phyloP scores from a whole-genome alignment of 2,797 vertebrate species.

The Setipinna tenuifilis region DNA sequence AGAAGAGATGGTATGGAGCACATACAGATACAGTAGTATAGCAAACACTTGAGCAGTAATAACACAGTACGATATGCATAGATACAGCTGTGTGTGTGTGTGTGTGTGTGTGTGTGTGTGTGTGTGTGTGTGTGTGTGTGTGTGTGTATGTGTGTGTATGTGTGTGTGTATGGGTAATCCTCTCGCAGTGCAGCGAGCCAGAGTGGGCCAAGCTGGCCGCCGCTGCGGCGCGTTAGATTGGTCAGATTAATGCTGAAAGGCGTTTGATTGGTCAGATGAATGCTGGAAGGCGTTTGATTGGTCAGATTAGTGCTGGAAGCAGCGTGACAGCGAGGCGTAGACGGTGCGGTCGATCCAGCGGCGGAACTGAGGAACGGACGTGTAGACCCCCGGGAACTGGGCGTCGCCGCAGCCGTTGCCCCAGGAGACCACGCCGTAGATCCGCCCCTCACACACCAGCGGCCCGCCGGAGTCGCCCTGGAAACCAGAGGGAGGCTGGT shows the following conservation, averaged over 20 bases:
- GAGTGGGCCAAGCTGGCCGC: too few species aligned
- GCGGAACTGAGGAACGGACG: conserved; percentile 74
- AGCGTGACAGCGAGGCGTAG: conserved; percentile 63
- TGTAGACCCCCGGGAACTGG: conserved; percentile 78
- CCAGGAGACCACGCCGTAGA: conserved; percentile 80
- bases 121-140: not conserved
- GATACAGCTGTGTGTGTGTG: too few species aligned
- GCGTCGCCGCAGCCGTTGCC: conserved; percentile 73
- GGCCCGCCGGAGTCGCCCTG: conserved; percentile 80
- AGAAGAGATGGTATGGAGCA: too few species aligned
- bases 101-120: not conserved
- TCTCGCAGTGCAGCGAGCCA: too few species aligned
- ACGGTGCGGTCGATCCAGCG: conserved; percentile 80
- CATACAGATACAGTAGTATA: too few species aligned
- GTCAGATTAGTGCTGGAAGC: conserved; percentile 47
- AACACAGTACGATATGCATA: too few species aligned
- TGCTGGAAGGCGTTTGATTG: too few species aligned
- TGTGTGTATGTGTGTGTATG: not conserved
- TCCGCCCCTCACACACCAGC: conserved; percentile 71
- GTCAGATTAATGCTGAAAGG: conserved; percentile 41
- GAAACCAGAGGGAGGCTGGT: conserved; percentile 37
- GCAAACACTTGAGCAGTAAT: too few species aligned
- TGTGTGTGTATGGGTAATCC: not conserved
- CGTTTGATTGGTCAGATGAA: conserved; percentile 32
- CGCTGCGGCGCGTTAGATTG: too few species aligned